phyloP scores from a whole-genome alignment of 2,888 invertebrate species.

The Andrena bucephala region DNA sequence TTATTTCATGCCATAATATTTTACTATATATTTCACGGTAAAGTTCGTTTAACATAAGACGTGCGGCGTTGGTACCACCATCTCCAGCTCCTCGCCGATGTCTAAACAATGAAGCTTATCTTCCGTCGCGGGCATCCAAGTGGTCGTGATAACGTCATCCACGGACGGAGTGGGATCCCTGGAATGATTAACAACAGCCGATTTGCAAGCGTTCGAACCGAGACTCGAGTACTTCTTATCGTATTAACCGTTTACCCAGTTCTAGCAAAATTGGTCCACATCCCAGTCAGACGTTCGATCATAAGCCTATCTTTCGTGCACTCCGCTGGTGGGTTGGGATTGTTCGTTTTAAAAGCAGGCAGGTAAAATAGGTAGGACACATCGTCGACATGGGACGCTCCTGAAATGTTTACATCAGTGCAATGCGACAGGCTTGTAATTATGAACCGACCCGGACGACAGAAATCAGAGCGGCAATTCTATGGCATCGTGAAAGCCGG shows the following conservation, averaged over 20 bases:
- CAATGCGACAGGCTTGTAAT: too few species aligned
- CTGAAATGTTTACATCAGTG: conserved; percentile 72
- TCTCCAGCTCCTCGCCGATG: conserved; percentile 66
- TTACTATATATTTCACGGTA: not conserved
- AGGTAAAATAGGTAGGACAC: conserved; percentile 87
- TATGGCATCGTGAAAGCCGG: not conserved
- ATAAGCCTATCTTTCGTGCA: conserved; percentile 72
- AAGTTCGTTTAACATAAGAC: not conserved
- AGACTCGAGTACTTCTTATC: not conserved
- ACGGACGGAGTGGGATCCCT: conserved; percentile 76
- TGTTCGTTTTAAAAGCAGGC: conserved; percentile 56
- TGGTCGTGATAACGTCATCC: conserved; percentile 63
- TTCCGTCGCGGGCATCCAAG: conserved; percentile 69
- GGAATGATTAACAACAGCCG: conserved; percentile 4
- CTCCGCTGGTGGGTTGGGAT: conserved; percentile 50
- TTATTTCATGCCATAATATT: not conserved
- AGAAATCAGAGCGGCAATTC: not conserved
- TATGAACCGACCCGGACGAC: too few species aligned
- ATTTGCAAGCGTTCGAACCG: not conserved
- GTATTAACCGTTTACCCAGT: conserved; percentile 70
- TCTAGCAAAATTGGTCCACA: conserved; percentile 81
- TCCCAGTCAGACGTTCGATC: conserved; percentile 72
- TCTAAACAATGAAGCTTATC: conserved; percentile 68
- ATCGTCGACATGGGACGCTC: conserved; percentile 88
- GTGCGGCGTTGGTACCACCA: not conserved